Conservation (phyloP, 2,113 vertebrate genomes). For the Halichoerus grypus region DNA sequence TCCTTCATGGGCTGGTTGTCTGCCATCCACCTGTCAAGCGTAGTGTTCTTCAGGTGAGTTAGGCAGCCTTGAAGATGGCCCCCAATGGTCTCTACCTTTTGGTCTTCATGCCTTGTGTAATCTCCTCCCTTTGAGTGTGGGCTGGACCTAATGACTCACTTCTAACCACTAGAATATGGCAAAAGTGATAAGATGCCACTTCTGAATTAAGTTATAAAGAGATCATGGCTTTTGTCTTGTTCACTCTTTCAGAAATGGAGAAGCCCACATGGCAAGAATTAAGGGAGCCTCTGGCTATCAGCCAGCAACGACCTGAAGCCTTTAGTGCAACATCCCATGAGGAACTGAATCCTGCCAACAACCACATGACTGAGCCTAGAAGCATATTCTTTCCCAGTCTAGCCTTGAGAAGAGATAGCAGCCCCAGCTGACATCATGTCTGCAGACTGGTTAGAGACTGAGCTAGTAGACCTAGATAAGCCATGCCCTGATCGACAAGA, state of each 20-base stretch:
- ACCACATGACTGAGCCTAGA: neutral
- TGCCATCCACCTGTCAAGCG: neutral
- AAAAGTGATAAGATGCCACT: neutral
- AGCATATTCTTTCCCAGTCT: neutral
- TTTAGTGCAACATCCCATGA: neutral
- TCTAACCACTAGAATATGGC: neutral
- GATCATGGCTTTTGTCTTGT: neutral
- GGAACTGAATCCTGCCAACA: neutral
- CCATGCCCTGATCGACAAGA: neutral
- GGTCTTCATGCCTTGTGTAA: neutral
- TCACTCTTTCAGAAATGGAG: neutral
- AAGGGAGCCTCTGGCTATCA: neutral
- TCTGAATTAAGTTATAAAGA: neutral
- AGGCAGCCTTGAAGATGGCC: neutral
- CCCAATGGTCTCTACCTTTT: neutral
- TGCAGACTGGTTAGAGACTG: neutral
- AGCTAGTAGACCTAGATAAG: neutral
- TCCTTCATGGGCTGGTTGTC: neutral
- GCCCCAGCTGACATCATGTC: neutral
- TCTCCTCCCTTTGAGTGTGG: neutral
- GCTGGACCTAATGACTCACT: neutral
- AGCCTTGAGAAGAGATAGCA: neutral
- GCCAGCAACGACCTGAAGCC: neutral
- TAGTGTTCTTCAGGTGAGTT: neutral
- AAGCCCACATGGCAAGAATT: neutral